phyloP scores from a whole-genome alignment of 2,113 vertebrate species.

The Ibidorhyncha struthersii region DNA sequence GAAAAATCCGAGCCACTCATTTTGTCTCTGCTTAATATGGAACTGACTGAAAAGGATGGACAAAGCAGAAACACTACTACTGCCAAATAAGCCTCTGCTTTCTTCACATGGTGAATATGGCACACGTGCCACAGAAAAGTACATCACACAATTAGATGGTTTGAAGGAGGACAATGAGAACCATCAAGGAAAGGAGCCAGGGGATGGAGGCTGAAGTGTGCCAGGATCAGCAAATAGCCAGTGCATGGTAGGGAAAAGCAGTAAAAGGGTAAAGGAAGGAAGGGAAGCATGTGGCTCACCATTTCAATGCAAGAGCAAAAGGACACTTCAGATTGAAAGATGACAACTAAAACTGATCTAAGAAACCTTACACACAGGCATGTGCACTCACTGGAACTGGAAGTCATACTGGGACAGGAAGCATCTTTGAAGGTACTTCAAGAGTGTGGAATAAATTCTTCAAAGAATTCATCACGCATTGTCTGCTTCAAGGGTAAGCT shows the following conservation, averaged over 20 bases:
- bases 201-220: not conserved
- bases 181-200: not conserved
- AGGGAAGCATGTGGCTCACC: not conserved
- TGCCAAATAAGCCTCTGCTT: not conserved
- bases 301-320: not conserved
- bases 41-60: not conserved
- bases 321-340: not conserved
- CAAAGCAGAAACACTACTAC: not conserved
- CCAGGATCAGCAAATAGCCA: not conserved
- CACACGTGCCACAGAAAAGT: not conserved
- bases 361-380: not conserved
- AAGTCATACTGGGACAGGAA: not conserved
- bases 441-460: not conserved
- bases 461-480: not conserved
- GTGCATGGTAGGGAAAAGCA: not conserved
- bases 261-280: not conserved
- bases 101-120: accelerated
- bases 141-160: not conserved
- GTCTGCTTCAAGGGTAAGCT: not conserved
- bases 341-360: not conserved
- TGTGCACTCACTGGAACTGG: not conserved
- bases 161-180: not conserved
- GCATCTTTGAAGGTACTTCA: not conserved
- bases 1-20: not conserved
- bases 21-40: not conserved